These are phyloP conservation scores for Chorisops tibialis DNA, from an alignment of 2,888 invertebrate species.

Conservation along the genomic window DNA sequence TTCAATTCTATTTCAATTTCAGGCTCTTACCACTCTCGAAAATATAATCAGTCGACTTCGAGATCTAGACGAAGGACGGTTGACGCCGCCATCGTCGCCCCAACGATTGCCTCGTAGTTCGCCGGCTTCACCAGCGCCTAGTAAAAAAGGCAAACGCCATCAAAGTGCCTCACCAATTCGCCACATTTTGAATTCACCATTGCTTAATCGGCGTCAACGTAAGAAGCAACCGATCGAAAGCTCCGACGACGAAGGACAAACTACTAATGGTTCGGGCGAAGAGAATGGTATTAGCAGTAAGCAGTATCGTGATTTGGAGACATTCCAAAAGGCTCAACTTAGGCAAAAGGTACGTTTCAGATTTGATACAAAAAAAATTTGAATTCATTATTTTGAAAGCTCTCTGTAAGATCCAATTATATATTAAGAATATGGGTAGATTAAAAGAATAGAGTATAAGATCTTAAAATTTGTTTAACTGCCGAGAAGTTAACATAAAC, in stretches of 20 bases:
- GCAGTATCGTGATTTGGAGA: slow-evolving; percentile 82
- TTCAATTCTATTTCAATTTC: slow-evolving; percentile 5
- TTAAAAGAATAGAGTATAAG: too few species aligned
- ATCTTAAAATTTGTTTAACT: too few species aligned
- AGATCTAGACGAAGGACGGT: slow-evolving; percentile 55
- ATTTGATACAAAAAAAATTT: not conserved
- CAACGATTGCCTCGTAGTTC: slow-evolving; percentile 70
- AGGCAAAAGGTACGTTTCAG: slow-evolving; percentile 72
- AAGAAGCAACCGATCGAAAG: slow-evolving; percentile 76
- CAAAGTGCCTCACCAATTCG: slow-evolving; percentile 78
- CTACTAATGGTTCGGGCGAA: slow-evolving; percentile 57
- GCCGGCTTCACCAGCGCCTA: slow-evolving; percentile 70
- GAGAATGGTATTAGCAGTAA: slow-evolving; percentile 61
- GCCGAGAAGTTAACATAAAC: too few species aligned
- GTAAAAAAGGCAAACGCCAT: slow-evolving; percentile 70
- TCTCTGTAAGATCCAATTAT: too few species aligned
- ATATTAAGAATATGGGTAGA: too few species aligned
- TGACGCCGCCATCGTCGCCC: slow-evolving; percentile 54
- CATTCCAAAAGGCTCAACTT: slow-evolving; percentile 87
- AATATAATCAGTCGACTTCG: slow-evolving; percentile 58
- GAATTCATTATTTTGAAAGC: too few species aligned
- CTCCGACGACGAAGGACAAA: slow-evolving; percentile 73
- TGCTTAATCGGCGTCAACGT: slow-evolving; percentile 70
- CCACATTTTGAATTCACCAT: slow-evolving; percentile 79
- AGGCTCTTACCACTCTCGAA: slow-evolving; percentile 59